Evolutionary conservation across 2,113 vertebrate species (phyloP).

Genomic region (Acinonyx jubatus): DNA sequence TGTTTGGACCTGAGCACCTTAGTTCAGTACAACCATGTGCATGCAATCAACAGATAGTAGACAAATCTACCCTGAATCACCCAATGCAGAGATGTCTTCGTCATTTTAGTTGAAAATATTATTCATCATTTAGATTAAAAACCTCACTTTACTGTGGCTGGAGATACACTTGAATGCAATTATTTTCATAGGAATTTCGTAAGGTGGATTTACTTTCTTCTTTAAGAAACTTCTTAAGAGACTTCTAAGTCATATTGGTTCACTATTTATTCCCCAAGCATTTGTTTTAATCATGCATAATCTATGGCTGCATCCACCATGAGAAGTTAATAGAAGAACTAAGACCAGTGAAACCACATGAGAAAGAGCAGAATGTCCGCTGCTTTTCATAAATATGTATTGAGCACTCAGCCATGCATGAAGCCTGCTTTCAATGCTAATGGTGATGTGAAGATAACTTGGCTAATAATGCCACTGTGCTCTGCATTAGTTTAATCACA

Average conservation of each 20-base stretch:
- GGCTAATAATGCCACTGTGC: not conserved
- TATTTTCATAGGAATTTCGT: constrained; percentile 29
- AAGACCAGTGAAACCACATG: constrained; percentile 1
- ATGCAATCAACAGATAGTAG: not conserved
- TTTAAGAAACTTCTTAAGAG: not conserved
- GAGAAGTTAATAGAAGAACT: constrained; percentile 23
- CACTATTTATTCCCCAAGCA: constrained; percentile 17
- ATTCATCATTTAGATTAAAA: constrained; percentile 6
- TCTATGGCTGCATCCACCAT: not conserved
- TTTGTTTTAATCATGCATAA: constrained; percentile 40
- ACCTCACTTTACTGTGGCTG: not conserved
- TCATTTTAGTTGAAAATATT: constrained; percentile 33
- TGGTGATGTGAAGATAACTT: not conserved
- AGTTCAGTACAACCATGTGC: not conserved
- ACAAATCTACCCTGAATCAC: not conserved
- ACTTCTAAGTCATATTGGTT: constrained; percentile 1
- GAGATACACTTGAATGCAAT: constrained; percentile 16
- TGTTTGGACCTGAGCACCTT: not conserved
- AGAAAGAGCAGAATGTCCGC: not conserved
- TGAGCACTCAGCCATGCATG: not conserved
- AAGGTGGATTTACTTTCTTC: constrained; percentile 46
- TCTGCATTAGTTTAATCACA: constrained; percentile 4
- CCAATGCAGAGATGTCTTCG: not conserved
- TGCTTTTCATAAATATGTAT: constrained; percentile 60
- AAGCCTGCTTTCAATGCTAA: constrained; percentile 8